Percentiles rank a stretch among this genome's conserved stretches.
phyloP scores from a whole-genome alignment of 2,113 vertebrate species.

The Semnornis frantzii region DNA sequence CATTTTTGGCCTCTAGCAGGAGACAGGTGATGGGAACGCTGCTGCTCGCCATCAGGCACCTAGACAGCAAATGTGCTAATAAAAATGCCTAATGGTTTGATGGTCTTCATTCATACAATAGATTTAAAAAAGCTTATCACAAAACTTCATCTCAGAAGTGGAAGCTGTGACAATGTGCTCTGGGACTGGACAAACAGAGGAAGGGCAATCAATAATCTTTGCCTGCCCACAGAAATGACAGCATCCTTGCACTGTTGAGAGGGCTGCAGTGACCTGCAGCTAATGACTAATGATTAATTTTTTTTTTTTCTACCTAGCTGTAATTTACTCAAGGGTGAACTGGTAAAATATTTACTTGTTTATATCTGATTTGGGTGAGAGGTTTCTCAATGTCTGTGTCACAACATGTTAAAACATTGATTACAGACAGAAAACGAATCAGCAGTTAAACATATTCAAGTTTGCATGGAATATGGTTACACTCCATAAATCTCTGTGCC shows the following conservation, averaged over 20 bases:
- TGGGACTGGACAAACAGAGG: neutral
- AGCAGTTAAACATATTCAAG: constrained; percentile 4
- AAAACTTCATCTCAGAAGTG: neutral
- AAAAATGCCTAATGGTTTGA: neutral
- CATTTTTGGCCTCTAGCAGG: neutral
- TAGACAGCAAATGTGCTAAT: neutral
- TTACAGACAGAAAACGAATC: neutral
- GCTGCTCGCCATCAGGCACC: neutral
- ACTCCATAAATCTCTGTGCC: neutral
- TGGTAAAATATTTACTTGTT: neutral
- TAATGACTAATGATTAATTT: neutral
- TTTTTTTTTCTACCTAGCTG: neutral
- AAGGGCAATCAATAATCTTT: neutral
- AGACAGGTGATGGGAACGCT: neutral
- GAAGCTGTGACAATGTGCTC: neutral
- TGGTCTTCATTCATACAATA: neutral
- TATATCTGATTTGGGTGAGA: neutral
- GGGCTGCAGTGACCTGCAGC: neutral
- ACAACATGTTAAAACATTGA: neutral
- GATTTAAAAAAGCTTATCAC: neutral
- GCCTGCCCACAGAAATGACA: neutral
- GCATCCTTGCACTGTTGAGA: neutral
- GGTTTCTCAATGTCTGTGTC: neutral
- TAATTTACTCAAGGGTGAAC: neutral
- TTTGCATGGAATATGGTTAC: neutral